Conservation (phyloP, 2,888 invertebrate species). For the Loripinus fragilis region DNA sequence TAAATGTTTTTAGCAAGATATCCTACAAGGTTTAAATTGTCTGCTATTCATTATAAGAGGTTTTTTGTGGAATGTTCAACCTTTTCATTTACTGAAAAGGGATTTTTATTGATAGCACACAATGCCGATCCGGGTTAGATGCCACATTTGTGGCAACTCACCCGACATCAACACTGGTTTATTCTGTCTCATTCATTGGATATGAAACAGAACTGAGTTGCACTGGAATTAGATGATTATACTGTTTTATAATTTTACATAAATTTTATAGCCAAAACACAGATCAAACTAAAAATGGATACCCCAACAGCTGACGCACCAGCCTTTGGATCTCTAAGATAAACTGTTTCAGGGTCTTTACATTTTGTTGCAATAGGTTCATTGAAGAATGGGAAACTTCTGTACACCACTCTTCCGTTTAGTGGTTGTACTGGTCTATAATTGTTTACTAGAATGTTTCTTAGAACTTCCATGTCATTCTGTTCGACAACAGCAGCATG, state of each 20-base stretch:
- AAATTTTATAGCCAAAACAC: background rate
- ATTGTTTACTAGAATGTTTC: slow-evolving; percentile 74
- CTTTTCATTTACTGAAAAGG: too few species aligned
- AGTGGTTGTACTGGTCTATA: slow-evolving; percentile 78
- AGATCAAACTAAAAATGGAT: background rate
- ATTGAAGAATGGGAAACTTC: slow-evolving; percentile 70
- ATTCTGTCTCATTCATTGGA: too few species aligned
- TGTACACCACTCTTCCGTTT: slow-evolving; percentile 72
- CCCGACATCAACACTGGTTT: too few species aligned
- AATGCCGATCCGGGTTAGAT: background rate
- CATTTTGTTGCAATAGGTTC: slow-evolving; percentile 14
- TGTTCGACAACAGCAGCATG: background rate
- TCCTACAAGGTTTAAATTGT: too few species aligned
- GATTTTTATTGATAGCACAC: too few species aligned
- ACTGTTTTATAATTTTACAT: too few species aligned
- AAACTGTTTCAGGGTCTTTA: background rate
- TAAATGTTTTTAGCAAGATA: too few species aligned
- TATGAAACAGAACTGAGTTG: too few species aligned
- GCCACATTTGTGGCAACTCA: too few species aligned
- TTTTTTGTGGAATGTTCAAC: too few species aligned
- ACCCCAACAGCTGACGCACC: background rate
- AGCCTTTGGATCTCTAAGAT: background rate
- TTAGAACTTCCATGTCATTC: slow-evolving; percentile 52
- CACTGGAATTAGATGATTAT: too few species aligned
- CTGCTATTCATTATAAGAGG: too few species aligned